Conservation (phyloP, 2,113 vertebrate genomes). For the Pelvicachromis taeniatus region DNA sequence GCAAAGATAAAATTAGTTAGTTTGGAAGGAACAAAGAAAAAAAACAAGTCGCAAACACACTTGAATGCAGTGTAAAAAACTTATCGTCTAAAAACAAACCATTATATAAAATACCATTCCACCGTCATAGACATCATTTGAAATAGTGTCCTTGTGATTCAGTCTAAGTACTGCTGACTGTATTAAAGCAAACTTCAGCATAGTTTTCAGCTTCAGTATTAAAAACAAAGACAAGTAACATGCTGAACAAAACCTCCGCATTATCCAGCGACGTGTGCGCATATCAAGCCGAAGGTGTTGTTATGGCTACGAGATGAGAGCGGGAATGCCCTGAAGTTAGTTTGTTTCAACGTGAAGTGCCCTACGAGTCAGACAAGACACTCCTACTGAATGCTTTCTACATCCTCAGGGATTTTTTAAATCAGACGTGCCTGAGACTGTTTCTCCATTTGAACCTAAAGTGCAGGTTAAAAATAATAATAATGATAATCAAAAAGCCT, state of each 20-base stretch:
- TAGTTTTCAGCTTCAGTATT: slow-evolving; percentile 51
- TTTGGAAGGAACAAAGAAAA: slow-evolving; percentile 65
- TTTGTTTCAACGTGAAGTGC: background rate
- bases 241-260: slow-evolving; percentile 30
- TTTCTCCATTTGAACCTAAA: slow-evolving; percentile 38
- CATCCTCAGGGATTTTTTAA: background rate
- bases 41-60: slow-evolving; percentile 76
- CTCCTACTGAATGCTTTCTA: background rate
- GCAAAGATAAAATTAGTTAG: slow-evolving; percentile 84
- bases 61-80: slow-evolving; percentile 74
- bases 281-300: background rate
- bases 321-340: slow-evolving; percentile 52
- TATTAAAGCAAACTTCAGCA: slow-evolving; percentile 69
- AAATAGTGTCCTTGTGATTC: slow-evolving; percentile 63
- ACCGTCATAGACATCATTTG: slow-evolving; percentile 72
- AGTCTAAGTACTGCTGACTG: slow-evolving; percentile 49
- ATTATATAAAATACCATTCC: slow-evolving; percentile 79
- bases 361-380: background rate
- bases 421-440: background rate
- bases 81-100: slow-evolving; percentile 65
- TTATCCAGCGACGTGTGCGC: background rate
- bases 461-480: slow-evolving; percentile 17
- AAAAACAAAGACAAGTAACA: slow-evolving; percentile 52
- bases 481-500: background rate
- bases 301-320: slow-evolving; percentile 28